A percentile compares a stretch with the other conserved stretches of the same genome.
Evolutionary conservation across 2,797 vertebrate species (phyloP).

Genomic region (Yasuhikotakia modesta): DNA sequence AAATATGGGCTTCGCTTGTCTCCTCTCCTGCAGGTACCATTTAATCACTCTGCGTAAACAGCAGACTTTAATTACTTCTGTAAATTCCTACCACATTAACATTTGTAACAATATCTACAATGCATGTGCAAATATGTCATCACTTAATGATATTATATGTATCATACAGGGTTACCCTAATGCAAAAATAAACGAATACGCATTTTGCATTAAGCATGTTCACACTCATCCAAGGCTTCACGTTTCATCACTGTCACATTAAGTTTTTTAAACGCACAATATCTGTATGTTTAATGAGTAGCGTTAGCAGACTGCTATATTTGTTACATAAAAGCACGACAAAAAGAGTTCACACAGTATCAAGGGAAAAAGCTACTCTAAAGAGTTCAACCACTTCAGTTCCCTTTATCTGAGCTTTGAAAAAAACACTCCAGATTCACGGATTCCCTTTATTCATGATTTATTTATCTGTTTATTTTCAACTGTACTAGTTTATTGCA

Average conservation of each 20-base stretch:
- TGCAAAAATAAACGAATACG: constrained; percentile 2
- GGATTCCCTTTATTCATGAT: constrained; percentile 88
- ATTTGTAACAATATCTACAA: neutral
- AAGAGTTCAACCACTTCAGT: constrained; percentile 26
- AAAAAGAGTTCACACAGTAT: constrained; percentile 6
- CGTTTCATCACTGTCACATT: neutral
- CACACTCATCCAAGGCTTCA: neutral
- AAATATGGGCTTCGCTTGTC: neutral
- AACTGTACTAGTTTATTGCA: constrained; percentile 97
- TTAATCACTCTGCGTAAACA: constrained; percentile 8
- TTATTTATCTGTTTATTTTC: constrained; percentile 80
- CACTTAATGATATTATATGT: neutral
- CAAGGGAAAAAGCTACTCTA: neutral
- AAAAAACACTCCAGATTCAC: constrained; percentile 73
- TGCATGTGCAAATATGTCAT: neutral
- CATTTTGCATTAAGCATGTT: neutral
- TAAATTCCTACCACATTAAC: neutral
- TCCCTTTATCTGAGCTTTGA: constrained; percentile 28
- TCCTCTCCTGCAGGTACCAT: neutral
- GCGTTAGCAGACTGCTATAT: constrained; percentile 15
- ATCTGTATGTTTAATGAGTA: constrained; percentile 11
- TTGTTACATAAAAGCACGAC: constrained; percentile 31
- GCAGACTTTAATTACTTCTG: neutral
- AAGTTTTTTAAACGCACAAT: neutral
- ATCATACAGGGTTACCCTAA: neutral